These are phyloP conservation scores for Temnothorax unifasciatus DNA, from an alignment of 2,888 invertebrate genomes.

Conservation along the genomic window DNA sequence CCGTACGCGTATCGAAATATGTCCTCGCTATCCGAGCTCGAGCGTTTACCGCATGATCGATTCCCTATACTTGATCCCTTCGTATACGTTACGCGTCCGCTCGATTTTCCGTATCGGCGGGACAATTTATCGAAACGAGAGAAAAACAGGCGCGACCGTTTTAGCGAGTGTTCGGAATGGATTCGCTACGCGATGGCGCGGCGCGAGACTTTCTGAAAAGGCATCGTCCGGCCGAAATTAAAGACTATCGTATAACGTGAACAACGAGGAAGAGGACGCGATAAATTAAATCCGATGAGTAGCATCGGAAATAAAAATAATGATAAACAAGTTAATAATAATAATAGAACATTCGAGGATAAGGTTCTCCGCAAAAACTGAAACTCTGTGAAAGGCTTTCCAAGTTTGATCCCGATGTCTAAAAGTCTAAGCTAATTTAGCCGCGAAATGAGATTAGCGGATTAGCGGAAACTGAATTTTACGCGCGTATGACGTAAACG, in stretches of 20 bases:
- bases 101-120: conserved; percentile 39
- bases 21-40: conserved; percentile 16
- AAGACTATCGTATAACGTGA: conserved; percentile 67
- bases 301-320: not conserved
- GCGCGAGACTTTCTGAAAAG: conserved; percentile 52
- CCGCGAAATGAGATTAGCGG: conserved; percentile 44
- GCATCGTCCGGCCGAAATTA: conserved; percentile 65
- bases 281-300: conserved; percentile 14
- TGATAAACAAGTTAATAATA: not conserved
- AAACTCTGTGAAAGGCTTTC: not conserved
- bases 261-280: conserved; percentile 65
- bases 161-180: conserved; percentile 58
- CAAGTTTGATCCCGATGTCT: not conserved
- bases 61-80: conserved; percentile 28
- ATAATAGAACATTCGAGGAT: not conserved
- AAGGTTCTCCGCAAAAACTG: not conserved
- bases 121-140: conserved; percentile 56
- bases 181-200: conserved; percentile 58
- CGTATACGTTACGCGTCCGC: conserved; percentile 39
- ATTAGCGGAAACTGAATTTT: conserved; percentile 66
- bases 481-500: conserved; percentile 64
- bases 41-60: conserved; percentile 42
- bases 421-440: not conserved
- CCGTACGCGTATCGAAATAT: conserved; percentile 22
- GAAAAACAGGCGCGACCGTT: conserved; percentile 18